These are phyloP conservation scores for Emydura subglobosa DNA, from an alignment of 2,113 vertebrate genomes.

Conservation along the genomic window DNA sequence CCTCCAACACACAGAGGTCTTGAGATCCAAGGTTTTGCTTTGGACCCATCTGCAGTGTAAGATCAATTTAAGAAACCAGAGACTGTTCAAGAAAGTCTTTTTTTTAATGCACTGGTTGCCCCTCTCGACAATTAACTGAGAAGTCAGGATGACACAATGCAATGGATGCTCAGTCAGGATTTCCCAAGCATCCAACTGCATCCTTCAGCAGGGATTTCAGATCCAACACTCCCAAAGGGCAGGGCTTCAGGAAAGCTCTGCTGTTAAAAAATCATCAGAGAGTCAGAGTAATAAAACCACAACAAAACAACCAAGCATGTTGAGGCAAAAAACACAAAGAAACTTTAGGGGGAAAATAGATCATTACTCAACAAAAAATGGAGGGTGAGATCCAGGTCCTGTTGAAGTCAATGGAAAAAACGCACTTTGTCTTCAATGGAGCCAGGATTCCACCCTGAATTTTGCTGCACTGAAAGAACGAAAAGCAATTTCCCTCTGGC, in stretches of 20 bases:
- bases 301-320: not conserved
- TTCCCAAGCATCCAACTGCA: rapidly evolving
- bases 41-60: not conserved
- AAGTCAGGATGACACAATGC: not conserved
- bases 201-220: rapidly evolving
- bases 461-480: not conserved
- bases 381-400: rapidly evolving
- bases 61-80: not conserved
- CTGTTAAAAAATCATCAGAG: not conserved
- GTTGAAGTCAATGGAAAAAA: rapidly evolving
- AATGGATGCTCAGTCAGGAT: rapidly evolving
- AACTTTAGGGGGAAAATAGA: not conserved
- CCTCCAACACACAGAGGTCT: not conserved
- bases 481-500: not conserved
- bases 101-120: not conserved
- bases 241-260: not conserved
- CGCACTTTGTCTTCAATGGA: not conserved
- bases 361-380: not conserved
- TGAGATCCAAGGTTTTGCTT: not conserved
- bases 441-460: not conserved
- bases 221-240: not conserved
- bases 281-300: not conserved
- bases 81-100: not conserved
- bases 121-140: not conserved
- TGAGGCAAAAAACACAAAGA: not conserved